A percentile compares a stretch with the other conserved stretches of the same genome.
phyloP scores from a whole-genome alignment of 2,888 invertebrate species.

The Acleris emargana region DNA sequence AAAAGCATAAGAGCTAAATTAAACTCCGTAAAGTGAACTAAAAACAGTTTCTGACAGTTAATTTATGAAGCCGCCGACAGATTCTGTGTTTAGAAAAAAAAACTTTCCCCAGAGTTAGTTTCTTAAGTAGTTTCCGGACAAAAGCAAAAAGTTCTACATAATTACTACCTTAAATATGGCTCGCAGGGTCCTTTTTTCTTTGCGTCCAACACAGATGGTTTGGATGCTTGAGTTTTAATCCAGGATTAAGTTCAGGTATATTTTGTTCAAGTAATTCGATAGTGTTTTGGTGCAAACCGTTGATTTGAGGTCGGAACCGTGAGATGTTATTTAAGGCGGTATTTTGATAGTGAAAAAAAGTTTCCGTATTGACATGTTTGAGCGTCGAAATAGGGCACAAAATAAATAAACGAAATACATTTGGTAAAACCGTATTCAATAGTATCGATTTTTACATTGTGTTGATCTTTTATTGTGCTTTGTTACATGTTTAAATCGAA shows the following conservation, averaged over 20 bases:
- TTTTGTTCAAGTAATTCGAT: slow-evolving; percentile 27
- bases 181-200: slow-evolving; percentile 4
- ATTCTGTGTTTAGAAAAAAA: slow-evolving; percentile 33
- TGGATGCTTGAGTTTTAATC: slow-evolving; percentile 20
- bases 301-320: slow-evolving; percentile 30
- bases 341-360: not conserved
- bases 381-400: too few relatives aligned
- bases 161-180: not conserved
- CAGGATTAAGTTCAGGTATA: slow-evolving; percentile 28
- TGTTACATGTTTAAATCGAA: too few relatives aligned
- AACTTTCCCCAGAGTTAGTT: slow-evolving; percentile 20
- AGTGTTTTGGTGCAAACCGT: slow-evolving; percentile 25
- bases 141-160: slow-evolving; percentile 4
- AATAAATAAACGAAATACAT: too few relatives aligned
- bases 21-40: slow-evolving; percentile 5
- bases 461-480: too few relatives aligned
- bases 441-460: too few relatives aligned
- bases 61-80: slow-evolving; percentile 36
- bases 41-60: slow-evolving; percentile 32
- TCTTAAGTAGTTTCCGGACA: slow-evolving; percentile 35
- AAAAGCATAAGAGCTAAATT: slow-evolving; percentile 6
- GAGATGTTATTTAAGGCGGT: not conserved
- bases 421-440: too few relatives aligned
- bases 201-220: slow-evolving; percentile 9
- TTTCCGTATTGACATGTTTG: not conserved